Percentiles rank a stretch among this genome's conserved stretches.
Evolutionary conservation across 2,888 invertebrate species (phyloP).

Genomic region (Cylloceria caligata): DNA sequence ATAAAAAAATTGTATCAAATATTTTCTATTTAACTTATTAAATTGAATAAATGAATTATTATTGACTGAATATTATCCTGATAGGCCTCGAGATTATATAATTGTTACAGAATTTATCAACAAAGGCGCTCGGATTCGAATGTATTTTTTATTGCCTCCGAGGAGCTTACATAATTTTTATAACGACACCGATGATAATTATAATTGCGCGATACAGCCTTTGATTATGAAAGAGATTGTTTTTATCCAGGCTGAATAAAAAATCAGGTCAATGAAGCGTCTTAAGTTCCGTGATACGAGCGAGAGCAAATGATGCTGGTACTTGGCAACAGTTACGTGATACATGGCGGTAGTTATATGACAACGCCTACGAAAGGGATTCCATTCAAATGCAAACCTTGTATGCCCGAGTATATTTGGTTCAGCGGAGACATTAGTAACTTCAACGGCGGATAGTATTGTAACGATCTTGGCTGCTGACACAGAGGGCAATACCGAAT

Average conservation of each 20-base stretch:
- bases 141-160: background rate
- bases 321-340: background rate
- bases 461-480: conserved; percentile 59
- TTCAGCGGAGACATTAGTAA: conserved; percentile 60
- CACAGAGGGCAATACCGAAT: conserved; percentile 45
- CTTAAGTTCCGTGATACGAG: background rate
- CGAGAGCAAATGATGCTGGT: conserved; percentile 3
- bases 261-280: conserved; percentile 4
- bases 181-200: background rate
- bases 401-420: conserved; percentile 44
- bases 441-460: conserved; percentile 49
- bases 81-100: too few relatives aligned
- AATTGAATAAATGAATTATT: too few relatives aligned
- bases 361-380: conserved; percentile 5
- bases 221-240: too few relatives aligned
- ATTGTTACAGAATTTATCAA: too few relatives aligned
- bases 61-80: background rate
- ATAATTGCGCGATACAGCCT: background rate
- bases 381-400: conserved; percentile 55
- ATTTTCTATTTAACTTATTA: too few relatives aligned
- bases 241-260: background rate
- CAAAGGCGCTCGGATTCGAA: too few relatives aligned
- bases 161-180: background rate
- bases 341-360: background rate
- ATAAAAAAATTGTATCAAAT: too few relatives aligned